These are phyloP conservation scores for Dugesia japonica DNA, from an alignment of 2,888 invertebrate species.

Conservation along the genomic window DNA sequence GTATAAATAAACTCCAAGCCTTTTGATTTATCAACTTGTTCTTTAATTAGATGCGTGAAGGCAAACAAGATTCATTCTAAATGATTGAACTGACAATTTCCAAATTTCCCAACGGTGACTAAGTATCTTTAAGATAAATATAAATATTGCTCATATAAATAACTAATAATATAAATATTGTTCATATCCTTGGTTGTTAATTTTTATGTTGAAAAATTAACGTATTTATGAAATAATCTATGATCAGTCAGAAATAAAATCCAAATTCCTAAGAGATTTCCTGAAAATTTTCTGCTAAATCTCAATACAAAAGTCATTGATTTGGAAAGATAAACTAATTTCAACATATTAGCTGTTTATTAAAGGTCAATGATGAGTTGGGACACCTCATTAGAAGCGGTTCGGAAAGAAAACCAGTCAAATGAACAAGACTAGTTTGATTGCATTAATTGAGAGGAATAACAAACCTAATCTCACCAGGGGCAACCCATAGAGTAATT, in stretches of 20 bases:
- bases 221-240: background rate
- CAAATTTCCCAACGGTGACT: no score
- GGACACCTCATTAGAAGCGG: constrained; percentile 1
- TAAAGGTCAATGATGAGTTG: background rate
- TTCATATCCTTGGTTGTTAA: no score
- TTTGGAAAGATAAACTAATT: constrained; percentile 13
- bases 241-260: background rate
- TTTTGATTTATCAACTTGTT: no score
- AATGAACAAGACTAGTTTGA: background rate
- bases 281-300: constrained; percentile 6
- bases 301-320: constrained; percentile 1
- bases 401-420: constrained; percentile 5
- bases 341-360: background rate
- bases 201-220: no score
- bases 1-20: no score
- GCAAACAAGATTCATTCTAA: no score
- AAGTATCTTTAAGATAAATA: no score
- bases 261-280: constrained; percentile 1
- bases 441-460: background rate
- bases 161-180: no score
- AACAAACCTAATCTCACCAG: background rate
- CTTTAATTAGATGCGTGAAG: no score
- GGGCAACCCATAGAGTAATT: background rate
- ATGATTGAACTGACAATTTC: no score
- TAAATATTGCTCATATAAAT: no score